Base-by-base conservation (phyloP, 2,113 vertebrate species). In the Nasalis larvatus region DNA sequence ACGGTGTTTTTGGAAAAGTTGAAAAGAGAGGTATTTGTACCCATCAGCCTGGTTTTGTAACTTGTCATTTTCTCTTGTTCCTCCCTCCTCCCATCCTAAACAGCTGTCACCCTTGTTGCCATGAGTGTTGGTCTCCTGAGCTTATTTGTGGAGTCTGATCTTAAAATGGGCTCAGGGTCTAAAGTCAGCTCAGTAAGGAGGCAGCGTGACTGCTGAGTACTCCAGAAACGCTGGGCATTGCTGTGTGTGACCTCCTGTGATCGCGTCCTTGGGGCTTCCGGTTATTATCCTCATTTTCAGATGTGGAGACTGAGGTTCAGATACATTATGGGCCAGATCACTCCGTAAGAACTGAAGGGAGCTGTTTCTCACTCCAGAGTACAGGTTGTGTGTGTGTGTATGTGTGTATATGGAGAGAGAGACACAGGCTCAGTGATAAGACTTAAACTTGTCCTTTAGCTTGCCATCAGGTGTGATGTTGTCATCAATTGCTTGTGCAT, bases 241-340 rank as follows among this genome's bases (percentile, higher is more conserved):
- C 12, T 4, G 0, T 42, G 14, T 4, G 0, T 4, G 32, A 27
- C 63, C 21, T 40, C 25, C 13, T 7, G 1, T 6, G 25, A 32
- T 47, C 35, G 32, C 25, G 20, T 45, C 42, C 6, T 4, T 1
- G 13, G 37, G 47, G 18, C 63, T 37, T 40, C 56, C 8, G 0
- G 0, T 52, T 21, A 21, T 2, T 37, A 23, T 1, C 47, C 32
- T 8, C 7, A 47, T 27, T 80, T 47, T 60, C 68, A 87, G 42
- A 52, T 30, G 93, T 68, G 81, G 74, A 90, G n/a, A 7, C 49
- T 42, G 18, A 56, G 30, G n/a, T 47, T 78, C 63, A 74, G 71
- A 32, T 37, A 27, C 18, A 45, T 45, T 32, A 30, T 32, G 37
- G 90, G n/a, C 18, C n/a, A 32, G 1, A 47, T 54, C 63, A 40